Percentiles rank a stretch among this genome's conserved stretches.
These are phyloP conservation scores for Melanargia galathea DNA, from an alignment of 2,888 invertebrate genomes.

Conservation along the genomic window DNA sequence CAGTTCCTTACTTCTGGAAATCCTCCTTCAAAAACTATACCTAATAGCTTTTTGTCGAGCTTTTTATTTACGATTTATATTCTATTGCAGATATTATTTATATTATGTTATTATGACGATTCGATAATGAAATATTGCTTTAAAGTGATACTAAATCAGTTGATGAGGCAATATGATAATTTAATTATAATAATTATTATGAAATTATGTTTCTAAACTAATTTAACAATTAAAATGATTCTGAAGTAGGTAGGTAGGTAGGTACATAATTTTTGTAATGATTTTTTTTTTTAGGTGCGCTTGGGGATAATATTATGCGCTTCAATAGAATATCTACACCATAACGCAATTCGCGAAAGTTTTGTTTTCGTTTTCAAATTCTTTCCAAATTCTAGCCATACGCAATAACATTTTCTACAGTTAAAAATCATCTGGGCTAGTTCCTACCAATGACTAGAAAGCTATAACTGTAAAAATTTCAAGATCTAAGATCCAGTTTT, in stretches of 20 bases:
- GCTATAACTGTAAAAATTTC: slow-evolving; percentile 21
- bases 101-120: background rate
- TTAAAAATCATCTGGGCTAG: slow-evolving; percentile 8
- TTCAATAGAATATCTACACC: no score
- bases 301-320: no score
- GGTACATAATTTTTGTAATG: no score
- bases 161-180: background rate
- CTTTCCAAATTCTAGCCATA: background rate
- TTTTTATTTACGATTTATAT: no score
- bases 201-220: background rate
- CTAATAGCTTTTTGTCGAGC: no score
- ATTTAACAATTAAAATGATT: no score
- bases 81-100: no score
- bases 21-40: no score
- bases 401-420: slow-evolving; percentile 3
- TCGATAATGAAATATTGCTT: background rate
- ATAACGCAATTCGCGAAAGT: no score
- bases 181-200: background rate
- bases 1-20: no score
- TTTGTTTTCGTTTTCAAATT: background rate
- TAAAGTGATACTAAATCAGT: background rate
- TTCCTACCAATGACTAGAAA: slow-evolving; percentile 21
- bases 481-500: slow-evolving; percentile 22
- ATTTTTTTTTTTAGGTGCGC: no score
- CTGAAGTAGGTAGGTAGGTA: no score